Conservation (phyloP, 2,113 vertebrate species). For the Nothoprocta pentlandii region DNA sequence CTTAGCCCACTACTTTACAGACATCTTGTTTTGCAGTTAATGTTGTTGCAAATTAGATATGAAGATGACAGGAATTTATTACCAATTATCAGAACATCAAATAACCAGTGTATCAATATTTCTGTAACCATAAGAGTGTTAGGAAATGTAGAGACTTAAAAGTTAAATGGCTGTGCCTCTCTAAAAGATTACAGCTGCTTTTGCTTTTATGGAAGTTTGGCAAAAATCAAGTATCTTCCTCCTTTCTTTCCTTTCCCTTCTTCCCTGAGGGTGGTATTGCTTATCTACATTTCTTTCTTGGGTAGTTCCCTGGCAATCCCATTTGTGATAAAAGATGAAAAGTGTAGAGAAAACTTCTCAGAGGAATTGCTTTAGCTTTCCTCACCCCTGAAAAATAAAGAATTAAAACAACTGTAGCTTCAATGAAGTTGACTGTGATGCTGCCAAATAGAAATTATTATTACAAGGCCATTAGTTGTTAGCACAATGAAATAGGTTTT, state of each 20-base stretch:
- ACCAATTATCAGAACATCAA: background rate
- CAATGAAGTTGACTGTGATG: constrained; percentile 62
- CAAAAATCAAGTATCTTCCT: background rate
- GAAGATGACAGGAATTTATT: background rate
- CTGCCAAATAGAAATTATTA: constrained; percentile 65
- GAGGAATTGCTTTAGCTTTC: constrained; percentile 59
- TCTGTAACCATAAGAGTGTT: background rate
- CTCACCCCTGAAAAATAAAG: constrained; percentile 48
- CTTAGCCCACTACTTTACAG: background rate
- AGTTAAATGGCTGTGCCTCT: background rate
- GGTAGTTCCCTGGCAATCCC: constrained; percentile 23
- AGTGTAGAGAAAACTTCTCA: constrained; percentile 35
- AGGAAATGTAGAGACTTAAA: background rate
- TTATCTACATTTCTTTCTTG: constrained; percentile 52
- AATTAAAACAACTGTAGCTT: constrained; percentile 51
- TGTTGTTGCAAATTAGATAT: background rate
- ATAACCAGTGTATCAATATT: background rate
- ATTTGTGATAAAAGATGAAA: constrained; percentile 39
- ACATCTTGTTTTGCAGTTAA: background rate
- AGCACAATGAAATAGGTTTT: constrained; percentile 44
- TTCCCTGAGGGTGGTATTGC: background rate
- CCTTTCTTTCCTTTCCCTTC: background rate
- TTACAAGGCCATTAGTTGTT: constrained; percentile 66
- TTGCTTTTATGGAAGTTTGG: background rate
- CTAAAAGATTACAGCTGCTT: background rate